Conservation (phyloP, 2,113 vertebrate species). For the Hymenochirus boettgeri region DNA sequence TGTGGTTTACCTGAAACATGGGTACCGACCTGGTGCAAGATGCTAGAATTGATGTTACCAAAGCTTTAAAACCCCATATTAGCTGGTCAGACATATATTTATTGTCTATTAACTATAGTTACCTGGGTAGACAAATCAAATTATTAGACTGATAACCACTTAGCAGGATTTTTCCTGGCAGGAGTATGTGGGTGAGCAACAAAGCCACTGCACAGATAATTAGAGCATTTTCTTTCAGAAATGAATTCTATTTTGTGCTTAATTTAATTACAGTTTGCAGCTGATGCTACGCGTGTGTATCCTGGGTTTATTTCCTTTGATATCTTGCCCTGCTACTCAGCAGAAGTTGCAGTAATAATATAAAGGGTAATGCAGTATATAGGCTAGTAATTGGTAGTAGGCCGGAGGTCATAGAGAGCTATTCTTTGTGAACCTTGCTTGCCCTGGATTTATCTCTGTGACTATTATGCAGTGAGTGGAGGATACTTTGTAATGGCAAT, state of each 20-base stretch:
- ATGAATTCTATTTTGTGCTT: constrained; percentile 8
- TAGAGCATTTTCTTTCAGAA: constrained; percentile 2
- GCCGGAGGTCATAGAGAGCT: rapidly evolving
- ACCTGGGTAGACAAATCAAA: neutral
- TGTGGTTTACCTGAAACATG: too few relatives aligned
- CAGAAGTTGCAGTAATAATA: neutral
- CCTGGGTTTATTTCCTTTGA: neutral
- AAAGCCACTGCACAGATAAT: neutral
- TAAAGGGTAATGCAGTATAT: constrained; percentile 1
- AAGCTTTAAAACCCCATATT: too few relatives aligned
- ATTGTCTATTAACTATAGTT: too few relatives aligned
- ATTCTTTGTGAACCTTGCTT: neutral
- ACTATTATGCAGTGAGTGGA: constrained; percentile 20
- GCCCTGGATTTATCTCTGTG: constrained; percentile 5
- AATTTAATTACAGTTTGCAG: constrained; percentile 13
- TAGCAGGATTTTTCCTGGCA: neutral
- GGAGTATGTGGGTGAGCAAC: neutral
- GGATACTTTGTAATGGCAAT: constrained; percentile 43
- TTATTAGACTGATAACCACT: neutral
- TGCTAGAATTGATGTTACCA: too few relatives aligned
- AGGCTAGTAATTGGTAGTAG: constrained; percentile 21
- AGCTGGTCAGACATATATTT: too few relatives aligned
- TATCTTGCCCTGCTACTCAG: neutral
- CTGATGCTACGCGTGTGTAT: neutral
- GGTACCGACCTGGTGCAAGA: too few relatives aligned